A percentile compares a stretch with the other conserved stretches of the same genome.
phyloP scores from a whole-genome alignment of 2,888 invertebrate genomes.

The Encarsia formosa region DNA sequence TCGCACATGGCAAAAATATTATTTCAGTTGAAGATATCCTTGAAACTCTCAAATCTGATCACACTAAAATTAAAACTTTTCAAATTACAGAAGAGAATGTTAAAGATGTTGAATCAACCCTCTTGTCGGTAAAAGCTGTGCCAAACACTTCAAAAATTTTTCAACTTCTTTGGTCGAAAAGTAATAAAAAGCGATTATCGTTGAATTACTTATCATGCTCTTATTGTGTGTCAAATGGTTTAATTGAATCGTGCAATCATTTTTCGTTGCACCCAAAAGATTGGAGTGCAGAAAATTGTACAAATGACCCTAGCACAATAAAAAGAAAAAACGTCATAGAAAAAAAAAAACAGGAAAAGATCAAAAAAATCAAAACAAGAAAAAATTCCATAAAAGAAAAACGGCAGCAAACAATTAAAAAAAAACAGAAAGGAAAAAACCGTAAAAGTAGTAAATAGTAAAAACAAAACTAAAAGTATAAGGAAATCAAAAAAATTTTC shows the following conservation, averaged over 20 bases:
- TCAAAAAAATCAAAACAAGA: too few relatives aligned
- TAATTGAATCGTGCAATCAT: background rate
- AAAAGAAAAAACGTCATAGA: too few relatives aligned
- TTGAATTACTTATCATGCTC: background rate
- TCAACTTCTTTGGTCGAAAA: background rate
- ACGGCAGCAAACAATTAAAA: too few relatives aligned
- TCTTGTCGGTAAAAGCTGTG: too few relatives aligned
- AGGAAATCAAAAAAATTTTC: too few relatives aligned
- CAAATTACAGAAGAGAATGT: background rate
- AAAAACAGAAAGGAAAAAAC: too few relatives aligned
- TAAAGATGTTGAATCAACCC: background rate
- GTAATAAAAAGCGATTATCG: background rate
- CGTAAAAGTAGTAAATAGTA: too few relatives aligned
- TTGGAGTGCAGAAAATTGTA: background rate
- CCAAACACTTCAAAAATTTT: background rate
- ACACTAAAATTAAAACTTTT: background rate
- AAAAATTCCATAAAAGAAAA: too few relatives aligned
- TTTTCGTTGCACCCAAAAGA: background rate
- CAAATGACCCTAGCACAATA: too few relatives aligned
- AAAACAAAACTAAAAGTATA: too few relatives aligned
- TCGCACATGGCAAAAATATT: slow-evolving; percentile 9
- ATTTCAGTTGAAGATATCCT: background rate
- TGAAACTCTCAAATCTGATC: background rate
- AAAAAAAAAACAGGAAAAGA: too few relatives aligned
- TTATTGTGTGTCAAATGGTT: background rate